Percentiles rank a stretch among this genome's conserved stretches.
Evolutionary conservation across 2,797 vertebrate species (phyloP).

Genomic region (Sebastes oblongus): DNA sequence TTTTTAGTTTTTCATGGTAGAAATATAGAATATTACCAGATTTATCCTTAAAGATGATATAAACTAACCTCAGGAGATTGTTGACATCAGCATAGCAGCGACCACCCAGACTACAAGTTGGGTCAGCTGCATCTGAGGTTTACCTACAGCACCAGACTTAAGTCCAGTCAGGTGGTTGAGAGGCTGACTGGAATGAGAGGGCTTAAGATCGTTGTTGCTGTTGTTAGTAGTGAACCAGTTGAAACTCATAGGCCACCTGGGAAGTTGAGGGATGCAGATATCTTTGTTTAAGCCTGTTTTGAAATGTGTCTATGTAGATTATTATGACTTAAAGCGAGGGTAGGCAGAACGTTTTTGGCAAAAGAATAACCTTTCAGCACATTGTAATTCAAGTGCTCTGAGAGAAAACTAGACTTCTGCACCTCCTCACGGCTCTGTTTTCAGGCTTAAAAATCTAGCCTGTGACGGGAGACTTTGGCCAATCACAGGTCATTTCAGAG

Average conservation of each 20-base stretch:
- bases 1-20: neutral
- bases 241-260: neutral
- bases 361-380: no score
- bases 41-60: neutral
- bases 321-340: neutral
- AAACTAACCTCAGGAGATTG: neutral
- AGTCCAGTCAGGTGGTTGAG: constrained; percentile 52
- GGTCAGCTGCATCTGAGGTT: constrained; percentile 26
- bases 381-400: no score
- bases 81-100: neutral
- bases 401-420: no score
- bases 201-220: constrained; percentile 40
- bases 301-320: neutral
- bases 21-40: neutral
- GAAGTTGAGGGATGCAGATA: neutral
- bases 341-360: no score
- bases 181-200: constrained; percentile 33
- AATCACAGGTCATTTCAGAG: no score
- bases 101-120: neutral
- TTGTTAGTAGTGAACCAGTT: constrained; percentile 24
- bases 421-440: no score
- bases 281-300: neutral
- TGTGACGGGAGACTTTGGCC: no score
- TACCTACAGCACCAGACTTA: constrained; percentile 28
- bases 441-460: no score